These are phyloP conservation scores for Lasioglossum zephyrum DNA, from an alignment of 2,888 invertebrate species.

Conservation along the genomic window DNA sequence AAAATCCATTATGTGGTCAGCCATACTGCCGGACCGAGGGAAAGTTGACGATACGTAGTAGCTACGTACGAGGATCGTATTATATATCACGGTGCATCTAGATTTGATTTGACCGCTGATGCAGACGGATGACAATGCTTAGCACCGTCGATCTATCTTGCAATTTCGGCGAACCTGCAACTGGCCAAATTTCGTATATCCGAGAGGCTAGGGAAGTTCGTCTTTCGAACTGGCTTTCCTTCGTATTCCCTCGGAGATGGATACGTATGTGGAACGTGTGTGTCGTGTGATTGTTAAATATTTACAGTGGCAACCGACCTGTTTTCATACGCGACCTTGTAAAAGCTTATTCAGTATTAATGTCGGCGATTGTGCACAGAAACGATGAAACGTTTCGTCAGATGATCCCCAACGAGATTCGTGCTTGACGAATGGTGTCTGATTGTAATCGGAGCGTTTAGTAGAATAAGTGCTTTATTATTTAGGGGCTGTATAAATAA, in stretches of 20 bases:
- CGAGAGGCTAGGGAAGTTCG: background rate
- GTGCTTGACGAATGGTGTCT: background rate
- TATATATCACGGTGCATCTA: slow-evolving; percentile 13
- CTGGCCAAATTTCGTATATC: background rate
- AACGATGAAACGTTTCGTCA: background rate
- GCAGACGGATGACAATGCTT: background rate
- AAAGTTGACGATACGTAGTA: slow-evolving; percentile 40
- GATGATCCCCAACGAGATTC: background rate
- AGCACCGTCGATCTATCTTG: background rate
- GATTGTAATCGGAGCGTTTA: background rate
- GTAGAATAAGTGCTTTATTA: background rate
- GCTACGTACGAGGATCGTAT: background rate
- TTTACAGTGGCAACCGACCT: slow-evolving; percentile 5
- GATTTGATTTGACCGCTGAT: slow-evolving; percentile 6
- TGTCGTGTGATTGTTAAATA: slow-evolving; percentile 16
- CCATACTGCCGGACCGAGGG: slow-evolving; percentile 25
- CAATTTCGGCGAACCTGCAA: background rate
- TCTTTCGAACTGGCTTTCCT: background rate
- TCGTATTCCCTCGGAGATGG: background rate
- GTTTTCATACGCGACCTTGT: slow-evolving; percentile 14
- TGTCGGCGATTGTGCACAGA: background rate
- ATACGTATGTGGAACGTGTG: background rate
- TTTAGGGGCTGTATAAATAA: background rate
- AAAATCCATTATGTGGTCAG: slow-evolving; percentile 57
- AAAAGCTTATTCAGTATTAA: background rate